phyloP scores from a whole-genome alignment of 2,888 invertebrate genomes.

The Seira sanloemensis region DNA sequence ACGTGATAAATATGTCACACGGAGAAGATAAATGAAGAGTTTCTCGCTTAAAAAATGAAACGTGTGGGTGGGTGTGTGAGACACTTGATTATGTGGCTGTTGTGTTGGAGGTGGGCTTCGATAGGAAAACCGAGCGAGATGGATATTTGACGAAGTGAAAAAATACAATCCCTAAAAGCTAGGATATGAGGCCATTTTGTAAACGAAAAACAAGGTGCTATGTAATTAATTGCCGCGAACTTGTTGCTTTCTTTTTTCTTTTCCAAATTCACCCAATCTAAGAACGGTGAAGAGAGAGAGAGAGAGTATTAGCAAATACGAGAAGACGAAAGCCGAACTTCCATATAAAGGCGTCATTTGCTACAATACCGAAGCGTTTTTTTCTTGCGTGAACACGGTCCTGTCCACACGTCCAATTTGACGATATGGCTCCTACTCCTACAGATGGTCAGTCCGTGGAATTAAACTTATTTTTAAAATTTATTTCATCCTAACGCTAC shows the following conservation, averaged over 20 bases:
- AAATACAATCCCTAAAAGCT: no score
- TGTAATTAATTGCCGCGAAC: neutral
- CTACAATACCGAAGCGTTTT: conserved; percentile 1
- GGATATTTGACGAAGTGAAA: neutral
- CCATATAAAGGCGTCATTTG: conserved; percentile 47
- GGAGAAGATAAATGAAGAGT: neutral
- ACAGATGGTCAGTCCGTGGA: conserved; percentile 55
- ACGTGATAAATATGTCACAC: neutral
- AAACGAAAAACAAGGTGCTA: neutral
- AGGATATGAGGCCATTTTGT: neutral
- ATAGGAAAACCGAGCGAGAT: neutral
- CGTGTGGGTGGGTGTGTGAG: neutral
- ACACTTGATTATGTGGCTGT: neutral
- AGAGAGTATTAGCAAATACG: neutral
- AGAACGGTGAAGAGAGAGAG: no score
- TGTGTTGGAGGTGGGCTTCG: no score
- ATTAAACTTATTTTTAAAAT: no score
- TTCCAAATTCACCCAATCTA: conserved; percentile 4
- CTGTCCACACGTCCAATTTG: neutral
- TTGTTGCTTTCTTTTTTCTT: neutral
- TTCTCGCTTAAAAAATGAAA: no score
- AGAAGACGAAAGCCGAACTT: conserved; percentile 34
- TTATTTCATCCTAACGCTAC: no score
- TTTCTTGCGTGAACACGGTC: neutral
- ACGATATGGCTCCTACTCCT: conserved; percentile 15